Evolutionary conservation across 2,113 vertebrate species (phyloP).

Genomic region (Halcyon senegalensis): DNA sequence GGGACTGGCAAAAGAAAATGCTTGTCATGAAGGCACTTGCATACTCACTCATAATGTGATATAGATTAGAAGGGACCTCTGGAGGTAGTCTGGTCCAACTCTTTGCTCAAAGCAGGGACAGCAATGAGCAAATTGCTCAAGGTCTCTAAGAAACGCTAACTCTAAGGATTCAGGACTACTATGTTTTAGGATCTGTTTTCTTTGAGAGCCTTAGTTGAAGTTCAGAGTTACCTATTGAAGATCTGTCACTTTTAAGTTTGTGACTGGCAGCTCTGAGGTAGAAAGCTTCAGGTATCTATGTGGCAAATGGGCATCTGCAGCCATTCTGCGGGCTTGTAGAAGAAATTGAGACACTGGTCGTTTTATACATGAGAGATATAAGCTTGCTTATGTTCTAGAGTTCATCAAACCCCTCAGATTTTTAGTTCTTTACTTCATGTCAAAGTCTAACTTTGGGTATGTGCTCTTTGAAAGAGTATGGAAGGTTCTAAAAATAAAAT

Average conservation of each 20-base stretch:
- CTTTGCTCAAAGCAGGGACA: neutral
- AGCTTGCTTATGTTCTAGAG: neutral
- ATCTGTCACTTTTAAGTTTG: neutral
- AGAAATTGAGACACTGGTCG: neutral
- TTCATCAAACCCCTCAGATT: neutral
- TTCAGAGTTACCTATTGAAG: neutral
- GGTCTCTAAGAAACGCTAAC: neutral
- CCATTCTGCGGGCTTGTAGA: neutral
- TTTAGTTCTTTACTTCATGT: neutral
- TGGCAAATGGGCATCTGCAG: neutral
- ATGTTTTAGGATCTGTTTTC: neutral
- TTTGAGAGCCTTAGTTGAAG: neutral
- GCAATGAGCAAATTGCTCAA: neutral
- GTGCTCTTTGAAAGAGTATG: neutral
- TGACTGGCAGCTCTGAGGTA: neutral
- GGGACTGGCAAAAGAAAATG: neutral
- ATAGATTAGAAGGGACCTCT: neutral
- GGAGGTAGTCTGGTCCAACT: neutral
- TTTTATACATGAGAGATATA: neutral
- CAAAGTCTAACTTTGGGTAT: neutral
- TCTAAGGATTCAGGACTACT: neutral
- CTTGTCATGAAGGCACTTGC: neutral
- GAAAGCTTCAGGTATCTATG: neutral
- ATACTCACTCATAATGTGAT: neutral
- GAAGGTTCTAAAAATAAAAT: conserved; percentile 5